phyloP scores from a whole-genome alignment of 2,888 invertebrate genomes.

The Drosophila atroscutellata region DNA sequence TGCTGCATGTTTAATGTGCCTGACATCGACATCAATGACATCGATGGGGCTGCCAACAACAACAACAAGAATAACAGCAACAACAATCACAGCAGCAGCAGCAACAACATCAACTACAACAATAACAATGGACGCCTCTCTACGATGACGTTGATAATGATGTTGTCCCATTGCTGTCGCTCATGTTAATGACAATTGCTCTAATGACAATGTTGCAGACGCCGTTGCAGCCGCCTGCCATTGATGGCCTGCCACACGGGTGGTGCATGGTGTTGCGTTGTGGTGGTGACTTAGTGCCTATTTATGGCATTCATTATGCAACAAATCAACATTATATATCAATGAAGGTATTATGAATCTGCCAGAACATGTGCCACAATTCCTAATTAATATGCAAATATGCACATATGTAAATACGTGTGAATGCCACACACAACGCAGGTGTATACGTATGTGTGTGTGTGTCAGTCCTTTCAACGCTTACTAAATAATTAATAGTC shows the following conservation, averaged over 20 bases:
- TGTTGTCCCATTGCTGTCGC: slow-evolving; percentile 75
- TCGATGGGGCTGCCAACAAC: slow-evolving; percentile 56
- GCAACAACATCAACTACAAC: slow-evolving; percentile 3
- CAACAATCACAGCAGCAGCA: slow-evolving; percentile 9
- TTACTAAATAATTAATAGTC: slow-evolving; percentile 65
- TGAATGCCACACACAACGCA: slow-evolving; percentile 30
- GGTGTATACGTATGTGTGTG: slow-evolving; percentile 2
- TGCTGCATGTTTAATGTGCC: slow-evolving; percentile 78
- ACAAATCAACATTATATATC: slow-evolving; percentile 73
- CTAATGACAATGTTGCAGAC: slow-evolving; percentile 73
- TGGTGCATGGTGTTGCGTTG: not conserved
- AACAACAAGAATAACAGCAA: slow-evolving; percentile 11
- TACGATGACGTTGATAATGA: slow-evolving; percentile 70
- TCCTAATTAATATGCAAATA: slow-evolving; percentile 78
- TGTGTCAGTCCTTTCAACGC: slow-evolving; percentile 36
- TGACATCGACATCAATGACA: slow-evolving; percentile 68
- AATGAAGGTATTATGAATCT: slow-evolving; percentile 75
- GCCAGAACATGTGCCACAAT: slow-evolving; percentile 62
- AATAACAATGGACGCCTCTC: slow-evolving; percentile 21
- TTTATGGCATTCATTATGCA: slow-evolving; percentile 77
- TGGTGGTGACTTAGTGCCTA: slow-evolving; percentile 55
- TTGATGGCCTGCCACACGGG: slow-evolving; percentile 19
- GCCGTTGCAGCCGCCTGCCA: slow-evolving; percentile 24
- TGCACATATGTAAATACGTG: slow-evolving; percentile 65
- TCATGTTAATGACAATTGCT: slow-evolving; percentile 77